Evolutionary conservation across 2,797 vertebrate genomes (phyloP).

Genomic region (Lates japonicus): DNA sequence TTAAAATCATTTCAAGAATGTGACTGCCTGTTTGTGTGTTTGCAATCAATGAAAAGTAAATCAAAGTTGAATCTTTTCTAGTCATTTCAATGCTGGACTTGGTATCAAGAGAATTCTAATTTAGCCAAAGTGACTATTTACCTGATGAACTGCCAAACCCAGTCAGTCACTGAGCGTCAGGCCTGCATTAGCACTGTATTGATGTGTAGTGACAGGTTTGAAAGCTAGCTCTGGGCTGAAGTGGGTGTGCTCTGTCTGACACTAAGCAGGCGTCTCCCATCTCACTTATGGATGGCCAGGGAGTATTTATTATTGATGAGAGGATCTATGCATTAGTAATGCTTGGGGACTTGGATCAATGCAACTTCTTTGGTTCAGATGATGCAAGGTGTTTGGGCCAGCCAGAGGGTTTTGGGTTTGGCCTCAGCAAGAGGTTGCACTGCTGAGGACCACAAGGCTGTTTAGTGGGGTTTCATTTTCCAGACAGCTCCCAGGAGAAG

Average conservation of each 20-base stretch:
- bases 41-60: too few relatives aligned
- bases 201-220: slow-evolving; percentile 28
- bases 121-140: slow-evolving; percentile 1
- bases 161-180: not conserved
- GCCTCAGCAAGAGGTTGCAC: not conserved
- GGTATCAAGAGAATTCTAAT: not conserved
- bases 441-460: not conserved
- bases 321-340: slow-evolving; percentile 61
- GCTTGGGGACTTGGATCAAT: slow-evolving; percentile 43
- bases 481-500: not conserved
- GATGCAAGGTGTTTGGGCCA: slow-evolving; percentile 20
- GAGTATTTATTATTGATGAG: slow-evolving; percentile 76
- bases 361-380: slow-evolving; percentile 35
- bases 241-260: slow-evolving; percentile 30
- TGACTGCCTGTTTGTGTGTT: too few relatives aligned
- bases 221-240: slow-evolving; percentile 20
- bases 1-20: too few relatives aligned
- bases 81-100: not conserved
- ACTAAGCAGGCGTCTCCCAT: not conserved
- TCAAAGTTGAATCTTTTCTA: not conserved
- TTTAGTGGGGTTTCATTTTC: slow-evolving; percentile 4
- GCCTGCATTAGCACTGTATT: not conserved
- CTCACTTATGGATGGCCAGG: slow-evolving; percentile 30
- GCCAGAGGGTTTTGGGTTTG: not conserved
- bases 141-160: not conserved